Evolutionary conservation across 2,888 invertebrate genomes (phyloP).

Genomic region (Augiades crinisus): DNA sequence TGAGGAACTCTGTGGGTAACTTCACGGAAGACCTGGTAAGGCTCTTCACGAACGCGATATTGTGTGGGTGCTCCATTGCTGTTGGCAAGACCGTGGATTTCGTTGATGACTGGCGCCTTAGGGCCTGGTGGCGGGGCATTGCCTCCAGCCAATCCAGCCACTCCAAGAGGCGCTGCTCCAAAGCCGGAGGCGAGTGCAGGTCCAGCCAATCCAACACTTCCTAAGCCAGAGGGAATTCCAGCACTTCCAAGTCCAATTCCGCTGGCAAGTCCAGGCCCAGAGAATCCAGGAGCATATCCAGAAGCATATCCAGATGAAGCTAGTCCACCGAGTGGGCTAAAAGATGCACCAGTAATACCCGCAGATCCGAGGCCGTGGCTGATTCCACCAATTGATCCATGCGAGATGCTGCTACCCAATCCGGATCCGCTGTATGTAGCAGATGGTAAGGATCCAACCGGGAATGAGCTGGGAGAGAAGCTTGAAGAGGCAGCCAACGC

Average conservation of each 20-base stretch:
- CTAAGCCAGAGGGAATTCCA: too few relatives aligned
- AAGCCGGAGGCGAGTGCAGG: conserved; percentile 28
- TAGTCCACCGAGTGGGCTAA: conserved; percentile 28
- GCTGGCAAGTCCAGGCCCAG: conserved; percentile 20
- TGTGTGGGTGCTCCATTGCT: conserved; percentile 64
- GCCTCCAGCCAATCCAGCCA: conserved; percentile 35
- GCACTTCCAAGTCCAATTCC: neutral
- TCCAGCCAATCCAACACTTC: conserved; percentile 25
- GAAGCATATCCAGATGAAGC: conserved; percentile 18
- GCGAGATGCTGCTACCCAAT: conserved; percentile 31
- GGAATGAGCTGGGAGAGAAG: conserved; percentile 69
- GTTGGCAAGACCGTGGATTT: conserved; percentile 68
- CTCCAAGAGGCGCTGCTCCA: conserved; percentile 14
- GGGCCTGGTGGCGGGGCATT: conserved; percentile 53
- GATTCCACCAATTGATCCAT: conserved; percentile 27
- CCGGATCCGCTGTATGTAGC: conserved; percentile 57
- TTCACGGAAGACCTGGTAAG: conserved; percentile 64
- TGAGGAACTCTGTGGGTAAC: conserved; percentile 80
- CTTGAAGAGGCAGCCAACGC: conserved; percentile 45
- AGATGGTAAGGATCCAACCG: conserved; percentile 66
- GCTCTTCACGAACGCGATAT: conserved; percentile 65
- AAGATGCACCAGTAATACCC: conserved; percentile 31
- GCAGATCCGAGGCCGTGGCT: conserved; percentile 31
- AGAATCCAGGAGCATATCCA: conserved; percentile 26
- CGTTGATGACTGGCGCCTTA: conserved; percentile 63